Percentiles rank a stretch among this genome's conserved stretches.
Evolutionary conservation across 1,140 invertebrate genomes (phyloP).

Genomic region (Dendrolimus punctatus): DNA sequence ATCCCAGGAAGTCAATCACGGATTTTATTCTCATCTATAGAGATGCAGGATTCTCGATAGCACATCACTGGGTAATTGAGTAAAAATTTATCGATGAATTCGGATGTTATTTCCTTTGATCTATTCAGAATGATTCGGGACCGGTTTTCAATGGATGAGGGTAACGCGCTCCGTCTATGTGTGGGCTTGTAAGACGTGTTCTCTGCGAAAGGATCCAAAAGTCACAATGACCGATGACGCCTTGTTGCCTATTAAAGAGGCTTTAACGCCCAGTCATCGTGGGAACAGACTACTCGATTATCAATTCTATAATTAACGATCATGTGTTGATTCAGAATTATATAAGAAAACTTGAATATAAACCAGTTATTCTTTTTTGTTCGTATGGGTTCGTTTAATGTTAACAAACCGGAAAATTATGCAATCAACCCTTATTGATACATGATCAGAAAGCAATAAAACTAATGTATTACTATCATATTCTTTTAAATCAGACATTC

Average conservation of each 20-base stretch:
- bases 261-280: constrained; percentile 9
- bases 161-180: not conserved
- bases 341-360: too few species aligned
- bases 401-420: too few species aligned
- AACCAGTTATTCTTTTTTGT: too few species aligned
- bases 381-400: too few species aligned
- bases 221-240: constrained; percentile 5
- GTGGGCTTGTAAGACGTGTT: constrained; percentile 2
- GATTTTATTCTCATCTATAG: too few species aligned
- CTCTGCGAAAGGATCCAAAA: constrained; percentile 4
- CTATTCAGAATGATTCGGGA: constrained; percentile 1
- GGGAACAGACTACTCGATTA: constrained; percentile 6
- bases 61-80: not conserved
- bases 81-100: not conserved
- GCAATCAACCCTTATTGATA: too few species aligned
- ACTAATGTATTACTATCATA: too few species aligned
- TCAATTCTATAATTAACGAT: constrained; percentile 6
- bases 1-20: too few species aligned
- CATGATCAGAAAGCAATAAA: too few species aligned
- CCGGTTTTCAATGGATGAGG: constrained; percentile 3
- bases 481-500: too few species aligned
- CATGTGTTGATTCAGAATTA: too few species aligned
- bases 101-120: constrained; percentile 3
- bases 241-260: constrained; percentile 4
- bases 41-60: too few species aligned